These are phyloP conservation scores for Xestia xanthographa DNA, from an alignment of 2,888 invertebrate species.

Conservation along the genomic window DNA sequence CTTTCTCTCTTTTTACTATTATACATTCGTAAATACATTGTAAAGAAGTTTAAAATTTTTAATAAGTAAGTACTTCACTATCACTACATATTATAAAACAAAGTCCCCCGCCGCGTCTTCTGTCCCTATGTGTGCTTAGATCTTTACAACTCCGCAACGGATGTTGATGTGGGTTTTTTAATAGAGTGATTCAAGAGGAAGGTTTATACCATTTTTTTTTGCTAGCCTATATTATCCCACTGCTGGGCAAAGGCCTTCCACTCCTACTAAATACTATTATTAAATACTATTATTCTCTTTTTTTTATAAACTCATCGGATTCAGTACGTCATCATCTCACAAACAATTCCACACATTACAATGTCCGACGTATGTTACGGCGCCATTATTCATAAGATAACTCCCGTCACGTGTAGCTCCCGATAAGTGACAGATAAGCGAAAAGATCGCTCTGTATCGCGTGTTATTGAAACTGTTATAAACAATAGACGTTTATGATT, in stretches of 20 bases:
- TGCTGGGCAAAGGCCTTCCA: no score
- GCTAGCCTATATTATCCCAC: no score
- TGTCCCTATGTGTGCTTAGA: no score
- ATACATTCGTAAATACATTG: not conserved
- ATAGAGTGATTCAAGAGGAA: no score
- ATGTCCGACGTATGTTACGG: constrained; percentile 6
- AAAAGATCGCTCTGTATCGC: constrained; percentile 47
- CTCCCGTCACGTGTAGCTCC: constrained; percentile 39
- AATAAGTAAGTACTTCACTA: no score
- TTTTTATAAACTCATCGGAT: not conserved
- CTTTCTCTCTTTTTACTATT: not conserved
- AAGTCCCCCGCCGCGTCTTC: no score
- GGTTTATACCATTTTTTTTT: no score
- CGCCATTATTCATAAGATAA: constrained; percentile 50
- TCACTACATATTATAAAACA: no score
- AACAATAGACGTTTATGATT: constrained; percentile 35
- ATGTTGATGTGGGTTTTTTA: no score
- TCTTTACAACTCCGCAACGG: no score
- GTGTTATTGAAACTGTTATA: constrained; percentile 36
- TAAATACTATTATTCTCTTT: no score
- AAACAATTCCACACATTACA: constrained; percentile 30
- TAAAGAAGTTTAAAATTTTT: not conserved
- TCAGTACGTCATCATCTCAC: constrained; percentile 6
- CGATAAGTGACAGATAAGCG: constrained; percentile 52
- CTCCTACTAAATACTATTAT: no score